Conservation (phyloP, 2,113 vertebrate species). For the Maylandia zebra region DNA sequence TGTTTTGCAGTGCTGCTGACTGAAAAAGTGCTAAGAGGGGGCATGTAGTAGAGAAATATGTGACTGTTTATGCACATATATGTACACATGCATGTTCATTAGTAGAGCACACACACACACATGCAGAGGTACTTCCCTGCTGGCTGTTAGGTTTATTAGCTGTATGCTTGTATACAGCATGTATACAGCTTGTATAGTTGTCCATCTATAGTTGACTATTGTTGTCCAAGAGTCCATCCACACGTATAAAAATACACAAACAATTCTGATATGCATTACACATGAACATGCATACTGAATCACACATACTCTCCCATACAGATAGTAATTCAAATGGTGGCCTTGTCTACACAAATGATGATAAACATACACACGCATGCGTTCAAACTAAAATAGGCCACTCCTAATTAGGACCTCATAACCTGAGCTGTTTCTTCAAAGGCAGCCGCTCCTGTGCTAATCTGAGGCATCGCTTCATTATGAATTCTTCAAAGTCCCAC, state of each 20-base stretch:
- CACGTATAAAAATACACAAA: neutral
- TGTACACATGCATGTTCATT: constrained; percentile 5
- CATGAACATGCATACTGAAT: neutral
- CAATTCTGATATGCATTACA: neutral
- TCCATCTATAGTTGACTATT: neutral
- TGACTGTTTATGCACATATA: neutral
- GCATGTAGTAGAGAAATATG: neutral
- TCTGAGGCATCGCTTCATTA: constrained; percentile 71
- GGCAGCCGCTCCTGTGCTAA: constrained; percentile 60
- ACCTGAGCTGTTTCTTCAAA: constrained; percentile 74
- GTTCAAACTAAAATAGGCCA: constrained; percentile 66
- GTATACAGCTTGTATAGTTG: neutral
- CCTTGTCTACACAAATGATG: neutral
- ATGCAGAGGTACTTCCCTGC: neutral
- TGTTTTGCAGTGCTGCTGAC: constrained; percentile 60
- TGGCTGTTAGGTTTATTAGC: neutral
- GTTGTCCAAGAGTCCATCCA: neutral
- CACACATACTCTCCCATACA: neutral
- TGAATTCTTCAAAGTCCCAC: constrained; percentile 69
- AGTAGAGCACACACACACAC: neutral
- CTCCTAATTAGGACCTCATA: constrained; percentile 71
- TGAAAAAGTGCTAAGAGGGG: constrained; percentile 33
- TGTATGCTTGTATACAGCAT: neutral
- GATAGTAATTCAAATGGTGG: neutral
- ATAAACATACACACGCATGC: constrained; percentile 8